Evolutionary conservation across 2,113 vertebrate genomes (phyloP).

Genomic region (Notarius quadriscutis): DNA sequence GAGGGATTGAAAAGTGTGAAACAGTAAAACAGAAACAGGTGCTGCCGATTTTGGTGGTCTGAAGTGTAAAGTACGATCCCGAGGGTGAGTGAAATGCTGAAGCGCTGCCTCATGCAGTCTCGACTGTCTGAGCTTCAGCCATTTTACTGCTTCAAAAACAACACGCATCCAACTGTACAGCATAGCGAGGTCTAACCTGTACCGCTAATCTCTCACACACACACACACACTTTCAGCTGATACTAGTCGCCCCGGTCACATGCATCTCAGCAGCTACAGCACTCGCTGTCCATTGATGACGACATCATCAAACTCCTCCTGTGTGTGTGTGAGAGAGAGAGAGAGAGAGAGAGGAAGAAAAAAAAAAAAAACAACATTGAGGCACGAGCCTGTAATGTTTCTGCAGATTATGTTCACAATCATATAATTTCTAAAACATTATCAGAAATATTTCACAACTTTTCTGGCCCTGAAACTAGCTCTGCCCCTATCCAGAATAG

Average conservation of each 20-base stretch:
- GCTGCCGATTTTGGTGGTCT: not conserved
- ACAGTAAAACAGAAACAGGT: not conserved
- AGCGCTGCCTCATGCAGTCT: not conserved
- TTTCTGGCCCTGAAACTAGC: not conserved
- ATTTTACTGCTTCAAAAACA: not conserved
- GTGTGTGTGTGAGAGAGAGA: constrained; percentile 40
- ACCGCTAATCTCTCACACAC: constrained; percentile 29
- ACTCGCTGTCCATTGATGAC: constrained; percentile 71
- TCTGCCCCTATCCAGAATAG: not conserved
- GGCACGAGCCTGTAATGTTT: not conserved
- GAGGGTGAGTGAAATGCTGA: not conserved
- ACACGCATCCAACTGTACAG: constrained; percentile 1
- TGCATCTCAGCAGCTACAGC: constrained; percentile 48
- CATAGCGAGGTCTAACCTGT: constrained; percentile 13
- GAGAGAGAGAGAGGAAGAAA: not conserved
- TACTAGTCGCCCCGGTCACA: not conserved
- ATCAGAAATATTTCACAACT: not conserved
- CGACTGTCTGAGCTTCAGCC: not conserved
- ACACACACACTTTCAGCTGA: constrained; percentile 19
- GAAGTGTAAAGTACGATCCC: not conserved
- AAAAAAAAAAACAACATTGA: not conserved
- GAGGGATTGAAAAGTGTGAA: not conserved
- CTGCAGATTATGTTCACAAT: not conserved
- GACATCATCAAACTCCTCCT: constrained; percentile 80
- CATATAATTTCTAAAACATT: not conserved